phyloP scores from a whole-genome alignment of 2,113 vertebrate genomes.

The Sphyrna mokarran region DNA sequence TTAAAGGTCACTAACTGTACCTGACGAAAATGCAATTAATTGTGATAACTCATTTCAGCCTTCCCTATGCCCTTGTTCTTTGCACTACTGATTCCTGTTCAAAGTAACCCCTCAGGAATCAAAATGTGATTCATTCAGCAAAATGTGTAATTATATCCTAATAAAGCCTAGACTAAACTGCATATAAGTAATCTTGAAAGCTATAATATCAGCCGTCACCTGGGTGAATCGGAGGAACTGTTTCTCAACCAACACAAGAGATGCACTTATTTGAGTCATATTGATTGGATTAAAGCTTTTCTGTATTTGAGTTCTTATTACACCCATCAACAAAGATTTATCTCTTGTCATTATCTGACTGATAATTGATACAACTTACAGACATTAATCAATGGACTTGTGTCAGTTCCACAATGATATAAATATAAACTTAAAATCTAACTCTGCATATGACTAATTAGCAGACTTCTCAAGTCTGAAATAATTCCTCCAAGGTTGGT shows the following conservation, averaged over 20 bases:
- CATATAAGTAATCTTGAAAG: not conserved
- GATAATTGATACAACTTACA: too few species aligned
- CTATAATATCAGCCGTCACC: not conserved
- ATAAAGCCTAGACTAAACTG: not conserved
- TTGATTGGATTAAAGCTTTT: not conserved
- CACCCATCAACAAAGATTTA: not conserved
- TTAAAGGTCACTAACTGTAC: not conserved
- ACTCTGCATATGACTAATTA: too few species aligned
- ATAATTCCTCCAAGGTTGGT: too few species aligned
- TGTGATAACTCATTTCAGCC: not conserved
- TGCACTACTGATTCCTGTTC: not conserved
- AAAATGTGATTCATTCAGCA: not conserved
- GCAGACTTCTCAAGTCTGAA: too few species aligned
- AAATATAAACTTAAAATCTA: too few species aligned
- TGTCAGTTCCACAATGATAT: not conserved
- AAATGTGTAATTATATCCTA: not conserved
- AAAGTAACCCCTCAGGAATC: not conserved
- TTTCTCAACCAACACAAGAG: not conserved
- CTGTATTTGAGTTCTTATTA: not conserved
- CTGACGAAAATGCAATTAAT: not conserved
- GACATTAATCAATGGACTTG: not conserved
- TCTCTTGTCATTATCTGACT: not conserved
- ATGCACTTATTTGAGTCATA: not conserved
- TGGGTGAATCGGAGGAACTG: not conserved
- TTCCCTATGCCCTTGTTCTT: not conserved